Base-by-base conservation (phyloP, 2,797 vertebrate genomes). In the Hypotaenidia okinawae region DNA sequence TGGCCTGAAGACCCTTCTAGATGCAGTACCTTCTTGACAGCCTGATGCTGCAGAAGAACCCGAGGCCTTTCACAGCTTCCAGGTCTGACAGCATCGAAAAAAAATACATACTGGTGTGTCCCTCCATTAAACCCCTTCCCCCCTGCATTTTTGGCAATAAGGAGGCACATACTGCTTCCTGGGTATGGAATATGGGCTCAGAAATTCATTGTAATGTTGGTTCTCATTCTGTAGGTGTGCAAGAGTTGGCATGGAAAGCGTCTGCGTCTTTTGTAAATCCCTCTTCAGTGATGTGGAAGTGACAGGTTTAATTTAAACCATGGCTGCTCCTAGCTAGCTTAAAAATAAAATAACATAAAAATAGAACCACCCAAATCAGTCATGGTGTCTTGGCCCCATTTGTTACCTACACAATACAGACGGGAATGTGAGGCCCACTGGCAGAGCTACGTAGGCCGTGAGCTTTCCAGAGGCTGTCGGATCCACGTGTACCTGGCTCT, bases 301-400 rank as follows among this genome's bases (percentile, higher is more conserved):
- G 77, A 73, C 10, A 3, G 37, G 83, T 77, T 94, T 90, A 76
- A 93, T 94, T 93, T 88, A 91, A 90, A 73, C 74, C 67, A 32
- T 15, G 47, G 23, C 64, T 89, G 52, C 58, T 84, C 67, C 77
- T 77, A 78, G 73, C n/a, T 16, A 28, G 30, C 35, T 95, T 88
- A 92, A 93, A 96, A 94, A 94, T 73, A 95, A 93, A 87, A 89
- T 23, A 61, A 63, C 49, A 61, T 41, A 52, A 72, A 96, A 91
- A 70, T 47, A 95, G 75, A 89, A 64, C 84, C 75, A 67, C 89
- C 73, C 54, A 76, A 68, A 91, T 75, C 84, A 85, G 41, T 78
- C 62, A n/a, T 6, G 64, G 47, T 55, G 66, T 58, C 55, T 84
- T 61, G 62, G 79, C 61, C 73, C 85, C 84, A 39, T 91, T 95